Base-by-base conservation (phyloP, 2,888 invertebrate species). In the Phalera bucephala region DNA sequence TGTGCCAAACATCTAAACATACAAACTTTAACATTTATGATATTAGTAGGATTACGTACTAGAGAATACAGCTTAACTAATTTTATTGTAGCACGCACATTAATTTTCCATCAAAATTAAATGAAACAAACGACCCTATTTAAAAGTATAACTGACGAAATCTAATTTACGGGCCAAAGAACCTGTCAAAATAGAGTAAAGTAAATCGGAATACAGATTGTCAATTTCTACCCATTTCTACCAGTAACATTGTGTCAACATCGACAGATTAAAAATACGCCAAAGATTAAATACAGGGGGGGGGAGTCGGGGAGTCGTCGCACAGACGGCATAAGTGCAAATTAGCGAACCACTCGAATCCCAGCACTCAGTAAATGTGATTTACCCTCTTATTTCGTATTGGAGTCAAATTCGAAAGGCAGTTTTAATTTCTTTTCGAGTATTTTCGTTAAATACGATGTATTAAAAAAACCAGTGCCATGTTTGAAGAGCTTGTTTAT, bases 301-400 rank as follows among this genome's bases (percentile, higher is more conserved):
- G n/a, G n/a, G n/a, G n/a, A n/a, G n/a, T 5, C 17, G 3, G 3
- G 17, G 17, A 15, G 37, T 27, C 31, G 36, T 41, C 39, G 25
- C 23, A 28, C 30, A 11, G 46, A 35, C 42, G 46, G 52, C 47
- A 11, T 43, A 42, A 55, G 55, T 55, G 50, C 48, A 58, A 58
- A 55, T 55, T 51, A 55, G 51, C 40, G 44, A 35, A 39, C 39
- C 39, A 29, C 9, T 45, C 41, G 35, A 22, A 34, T 3, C 17
- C 5, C 31, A 38, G 31, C 19, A 36, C 42, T 22, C 22, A 2
- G 25, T 12, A 29, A 29, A 29, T 29, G 17, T 19, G 29, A 29
- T 29, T 29, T 29, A 40, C 37, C 36, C 39, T 34, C 46, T 37
- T 28, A 33, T 36, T 35, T 26, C 32, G 36, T 36, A 35, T 17